Conservation (phyloP, 2,797 vertebrate species). For the Tamandua tetradactyla region DNA sequence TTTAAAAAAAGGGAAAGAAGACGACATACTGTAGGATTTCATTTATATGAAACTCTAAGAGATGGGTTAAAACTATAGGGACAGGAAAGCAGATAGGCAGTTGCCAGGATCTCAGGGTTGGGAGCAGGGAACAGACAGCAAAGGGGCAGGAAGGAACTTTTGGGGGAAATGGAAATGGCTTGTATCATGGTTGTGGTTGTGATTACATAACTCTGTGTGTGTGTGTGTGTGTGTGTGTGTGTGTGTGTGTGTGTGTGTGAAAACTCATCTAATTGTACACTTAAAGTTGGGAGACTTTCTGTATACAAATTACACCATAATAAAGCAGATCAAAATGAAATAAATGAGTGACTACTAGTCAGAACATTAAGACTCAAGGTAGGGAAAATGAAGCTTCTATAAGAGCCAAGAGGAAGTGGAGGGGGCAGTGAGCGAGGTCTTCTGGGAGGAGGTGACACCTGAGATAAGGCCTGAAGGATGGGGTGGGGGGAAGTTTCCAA, state of each 20-base stretch:
- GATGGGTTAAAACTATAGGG: neutral
- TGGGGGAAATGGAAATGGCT: neutral
- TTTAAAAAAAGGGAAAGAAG: no score
- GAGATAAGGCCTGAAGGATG: neutral
- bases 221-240: neutral
- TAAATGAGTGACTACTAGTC: neutral
- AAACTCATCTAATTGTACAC: neutral
- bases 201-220: neutral
- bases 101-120: neutral
- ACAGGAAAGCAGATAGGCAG: neutral
- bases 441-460: neutral
- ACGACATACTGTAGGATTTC: neutral
- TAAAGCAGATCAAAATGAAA: conserved; percentile 36
- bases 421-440: neutral
- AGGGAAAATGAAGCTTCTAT: neutral
- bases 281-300: neutral
- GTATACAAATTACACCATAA: neutral
- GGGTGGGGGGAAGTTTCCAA: neutral
- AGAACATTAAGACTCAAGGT: neutral
- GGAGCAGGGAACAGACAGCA: neutral
- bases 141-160: neutral
- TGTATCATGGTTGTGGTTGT: neutral
- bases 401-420: neutral
- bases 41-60: neutral
- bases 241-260: neutral